phyloP scores from a whole-genome alignment of 64 coral and sea anemone species.

The Dendronephthya gigantea region DNA sequence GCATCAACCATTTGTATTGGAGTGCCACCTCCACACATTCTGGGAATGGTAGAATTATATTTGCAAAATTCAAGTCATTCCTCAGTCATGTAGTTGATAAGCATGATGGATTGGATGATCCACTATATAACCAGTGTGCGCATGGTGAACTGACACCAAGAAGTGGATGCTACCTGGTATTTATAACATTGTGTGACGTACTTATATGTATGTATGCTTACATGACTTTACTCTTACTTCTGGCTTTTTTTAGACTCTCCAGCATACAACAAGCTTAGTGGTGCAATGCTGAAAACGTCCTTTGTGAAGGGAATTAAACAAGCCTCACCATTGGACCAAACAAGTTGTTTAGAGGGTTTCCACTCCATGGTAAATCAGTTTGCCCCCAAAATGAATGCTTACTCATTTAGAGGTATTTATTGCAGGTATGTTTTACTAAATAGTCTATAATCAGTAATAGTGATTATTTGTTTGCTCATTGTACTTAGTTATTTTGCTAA shows the following conservation, averaged over 20 bases:
- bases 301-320: background rate
- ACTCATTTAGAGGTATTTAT: too few species aligned
- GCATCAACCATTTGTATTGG: background rate
- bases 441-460: too few species aligned
- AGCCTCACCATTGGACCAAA: too few species aligned
- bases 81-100: background rate
- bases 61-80: background rate
- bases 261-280: background rate
- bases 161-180: background rate
- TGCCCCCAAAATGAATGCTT: too few species aligned
- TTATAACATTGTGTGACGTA: background rate
- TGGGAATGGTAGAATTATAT: too few species aligned
- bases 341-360: too few species aligned
- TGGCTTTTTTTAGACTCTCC: background rate
- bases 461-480: too few species aligned
- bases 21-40: too few species aligned
- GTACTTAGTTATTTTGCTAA: too few species aligned
- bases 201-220: background rate
- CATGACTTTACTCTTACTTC: background rate
- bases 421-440: too few species aligned
- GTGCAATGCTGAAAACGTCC: background rate
- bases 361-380: too few species aligned
- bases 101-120: background rate
- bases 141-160: background rate
- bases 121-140: background rate